phyloP scores from a whole-genome alignment of 2,113 vertebrate genomes.

The Pedionomus torquatus region DNA sequence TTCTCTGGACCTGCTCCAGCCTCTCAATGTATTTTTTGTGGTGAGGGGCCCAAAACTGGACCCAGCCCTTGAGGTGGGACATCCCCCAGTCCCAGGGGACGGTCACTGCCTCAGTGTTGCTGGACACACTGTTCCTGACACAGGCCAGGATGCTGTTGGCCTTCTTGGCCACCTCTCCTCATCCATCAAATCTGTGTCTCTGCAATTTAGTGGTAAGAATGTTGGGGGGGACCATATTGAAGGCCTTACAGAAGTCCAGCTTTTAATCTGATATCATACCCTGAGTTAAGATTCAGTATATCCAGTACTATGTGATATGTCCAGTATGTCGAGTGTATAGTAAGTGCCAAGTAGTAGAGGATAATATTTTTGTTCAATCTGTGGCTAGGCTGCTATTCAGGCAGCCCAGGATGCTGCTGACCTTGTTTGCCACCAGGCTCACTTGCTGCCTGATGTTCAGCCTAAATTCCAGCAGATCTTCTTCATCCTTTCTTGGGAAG shows the following conservation, averaged over 20 bases:
- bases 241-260: neutral
- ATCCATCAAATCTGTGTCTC: neutral
- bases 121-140: neutral
- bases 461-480: neutral
- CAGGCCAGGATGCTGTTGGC: neutral
- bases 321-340: too few relatives aligned
- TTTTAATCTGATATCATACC: neutral
- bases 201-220: neutral
- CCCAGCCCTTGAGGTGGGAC: neutral
- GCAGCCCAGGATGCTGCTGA: neutral
- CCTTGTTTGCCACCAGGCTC: neutral
- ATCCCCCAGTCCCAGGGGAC: too few relatives aligned
- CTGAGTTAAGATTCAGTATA: neutral
- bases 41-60: too few relatives aligned
- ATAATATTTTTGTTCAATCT: neutral
- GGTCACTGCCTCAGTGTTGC: neutral
- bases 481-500: neutral
- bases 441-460: neutral
- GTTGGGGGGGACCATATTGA: neutral
- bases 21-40: neutral
- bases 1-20: neutral
- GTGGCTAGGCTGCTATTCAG: neutral
- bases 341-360: neutral
- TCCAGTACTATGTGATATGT: neutral
- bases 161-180: neutral